Evolutionary conservation across 2,888 invertebrate genomes (phyloP), one percentile per base, ranked within the genome.

Genomic region (Scaptomyza tumidula): DNA sequence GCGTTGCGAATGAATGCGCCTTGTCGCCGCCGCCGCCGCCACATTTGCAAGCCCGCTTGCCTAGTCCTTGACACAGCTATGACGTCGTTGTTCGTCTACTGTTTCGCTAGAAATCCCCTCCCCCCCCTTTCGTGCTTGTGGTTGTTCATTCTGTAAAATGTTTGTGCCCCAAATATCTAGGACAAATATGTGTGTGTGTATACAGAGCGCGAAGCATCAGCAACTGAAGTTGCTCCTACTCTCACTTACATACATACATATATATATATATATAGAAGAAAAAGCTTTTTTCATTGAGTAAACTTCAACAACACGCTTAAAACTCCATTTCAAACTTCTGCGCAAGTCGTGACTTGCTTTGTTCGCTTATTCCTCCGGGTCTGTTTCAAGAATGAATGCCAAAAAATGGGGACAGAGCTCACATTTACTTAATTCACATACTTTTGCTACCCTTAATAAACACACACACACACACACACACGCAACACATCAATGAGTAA

Each of bases 261-360:
- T n/a, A n/a, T n/a, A n/a, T n/a, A n/a, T n/a, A n/a, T n/a, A 48
- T 14, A 14, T 0, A 14, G n/a, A n/a, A 37, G 11, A 6, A 61
- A 68, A 72, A 88, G 79, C 87, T 77, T 84, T 86, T 87, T 86
- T 86, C 85, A 86, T 86, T 86, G 79, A 86, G 73, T 62, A 85
- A 85, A 84, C 84, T 88, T 54, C 58, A 66, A 13, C 50, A 66
- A 9, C 49, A 59, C 59, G 70, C 57, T 65, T 71, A 68, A 71
- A 84, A 88, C 85, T 80, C 71, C 70, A 64, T 33, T 70, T 68
- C 61, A 88, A 64, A 71, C 68, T 75, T 83, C 70, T 85, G 85
- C 85, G 85, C 85, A 86, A 86, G 85, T 86, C 86, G 80, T 71
- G 62, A 69, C 52, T 53, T 64, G 70, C 70, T 74, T 76, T 74